Evolutionary conservation across 64 coral and sea anemone species (phyloP), one percentile per base, ranked within the genome.

Genomic region (Actinia tenebrosa): DNA sequence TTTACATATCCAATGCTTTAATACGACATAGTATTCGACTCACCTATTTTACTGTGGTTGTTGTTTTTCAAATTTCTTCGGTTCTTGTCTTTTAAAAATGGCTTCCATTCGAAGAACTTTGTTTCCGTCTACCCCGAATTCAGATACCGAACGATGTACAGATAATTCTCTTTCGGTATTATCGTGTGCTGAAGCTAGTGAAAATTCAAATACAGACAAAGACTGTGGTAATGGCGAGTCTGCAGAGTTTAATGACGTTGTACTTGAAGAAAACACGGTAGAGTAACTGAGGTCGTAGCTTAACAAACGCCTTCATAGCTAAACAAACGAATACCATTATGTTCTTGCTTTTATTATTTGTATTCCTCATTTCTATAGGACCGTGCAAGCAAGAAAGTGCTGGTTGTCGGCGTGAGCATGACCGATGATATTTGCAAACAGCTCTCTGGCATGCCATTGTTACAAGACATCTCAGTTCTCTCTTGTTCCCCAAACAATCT

Each of bases 351-450:
- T 30, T 5, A 75, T 30, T 75, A 13, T 30, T 0, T 10, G 22
- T 25, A 69, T 69, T 69, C 64, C 64, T 69, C 23, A 22, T 69
- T 69, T 69, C 22, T 79, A 45, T 52, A 81, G 79, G 46, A 53
- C 22, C 43, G 50, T 81, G 79, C 50, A 25, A 50, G 17, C 44
- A 91, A 87, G 85, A 87, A 87, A 87, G 60, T 92, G 19, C 85
- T 92, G 26, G 84, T 92, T 46, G 54, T 92, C 64, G 75, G 79
- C 62, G 77, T 59, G 26, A 45, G 26, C 4, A 44, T 85, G 60
- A 26, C 26, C 0, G 53, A 14, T 27, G 83, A 63, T 3, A 85
- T 85, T 19, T 44, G 60, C 54, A 85, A 61, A 63, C 83, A 61
- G 53, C 53, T 85, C 53, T 23, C 53, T 44, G 83, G 60, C 37